These are phyloP conservation scores for Pilophorus perplexus DNA, from an alignment of 2,888 invertebrate species.

Conservation along the genomic window DNA sequence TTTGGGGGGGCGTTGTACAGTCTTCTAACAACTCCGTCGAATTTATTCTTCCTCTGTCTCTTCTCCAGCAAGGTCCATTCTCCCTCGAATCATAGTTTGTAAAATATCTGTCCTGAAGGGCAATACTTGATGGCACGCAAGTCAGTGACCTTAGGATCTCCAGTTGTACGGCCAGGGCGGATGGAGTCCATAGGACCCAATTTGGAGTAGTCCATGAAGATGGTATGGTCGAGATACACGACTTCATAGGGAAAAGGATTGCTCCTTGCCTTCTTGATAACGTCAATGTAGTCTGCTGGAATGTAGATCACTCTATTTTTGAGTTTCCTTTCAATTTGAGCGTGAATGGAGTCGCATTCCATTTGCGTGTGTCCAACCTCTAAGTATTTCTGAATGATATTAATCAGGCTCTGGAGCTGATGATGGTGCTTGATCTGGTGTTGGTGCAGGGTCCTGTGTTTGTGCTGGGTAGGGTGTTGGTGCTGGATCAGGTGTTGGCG, in stretches of 20 bases:
- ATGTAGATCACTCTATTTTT: slow-evolving; percentile 16
- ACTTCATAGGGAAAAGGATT: slow-evolving; percentile 11
- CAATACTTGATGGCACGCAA: too few species aligned
- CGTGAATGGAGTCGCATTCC: too few species aligned
- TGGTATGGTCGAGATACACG: not conserved
- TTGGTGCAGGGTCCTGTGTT: too few species aligned
- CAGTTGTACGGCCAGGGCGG: not conserved
- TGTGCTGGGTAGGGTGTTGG: too few species aligned
- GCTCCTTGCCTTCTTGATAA: not conserved
- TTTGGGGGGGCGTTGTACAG: slow-evolving; percentile 11
- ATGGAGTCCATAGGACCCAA: slow-evolving; percentile 9
- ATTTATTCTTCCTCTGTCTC: not conserved
- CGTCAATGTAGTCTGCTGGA: slow-evolving; percentile 6
- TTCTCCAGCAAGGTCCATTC: slow-evolving; percentile 12
- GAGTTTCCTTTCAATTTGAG: slow-evolving; percentile 14
- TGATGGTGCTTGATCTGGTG: too few species aligned
- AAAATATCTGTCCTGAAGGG: slow-evolving; percentile 2
- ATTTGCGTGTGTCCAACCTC: slow-evolving; percentile 49
- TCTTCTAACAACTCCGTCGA: not conserved
- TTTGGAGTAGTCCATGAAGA: slow-evolving; percentile 6
- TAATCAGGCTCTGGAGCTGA: too few species aligned
- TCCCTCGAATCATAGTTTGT: not conserved
- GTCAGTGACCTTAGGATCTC: slow-evolving; percentile 1
- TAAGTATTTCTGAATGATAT: slow-evolving; percentile 2
- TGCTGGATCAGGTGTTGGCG: too few species aligned